These are phyloP conservation scores for Acanthurus tractus DNA, from an alignment of 2,797 vertebrate species.

Conservation along the genomic window DNA sequence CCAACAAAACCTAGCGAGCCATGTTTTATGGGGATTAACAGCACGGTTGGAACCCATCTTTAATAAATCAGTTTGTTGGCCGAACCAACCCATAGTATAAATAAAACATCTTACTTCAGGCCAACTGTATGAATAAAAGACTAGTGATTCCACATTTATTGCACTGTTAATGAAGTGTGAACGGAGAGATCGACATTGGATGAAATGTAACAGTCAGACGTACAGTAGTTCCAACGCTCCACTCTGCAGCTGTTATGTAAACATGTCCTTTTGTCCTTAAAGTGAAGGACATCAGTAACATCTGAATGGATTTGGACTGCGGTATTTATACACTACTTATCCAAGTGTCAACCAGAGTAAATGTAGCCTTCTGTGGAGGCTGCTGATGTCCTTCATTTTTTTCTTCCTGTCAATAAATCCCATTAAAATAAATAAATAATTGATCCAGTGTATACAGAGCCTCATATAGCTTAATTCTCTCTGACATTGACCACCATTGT, in stretches of 20 bases:
- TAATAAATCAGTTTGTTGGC: slow-evolving; percentile 61
- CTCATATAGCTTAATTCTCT: neutral
- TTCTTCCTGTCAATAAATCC: neutral
- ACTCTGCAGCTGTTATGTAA: neutral
- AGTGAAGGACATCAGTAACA: neutral
- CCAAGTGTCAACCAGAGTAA: neutral
- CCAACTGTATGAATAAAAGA: slow-evolving; percentile 29
- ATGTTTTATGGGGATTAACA: slow-evolving; percentile 49
- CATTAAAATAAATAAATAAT: neutral
- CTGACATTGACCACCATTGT: neutral
- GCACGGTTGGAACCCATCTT: slow-evolving; percentile 34
- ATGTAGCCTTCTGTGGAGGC: neutral
- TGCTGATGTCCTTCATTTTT: neutral
- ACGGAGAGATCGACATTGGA: neutral
- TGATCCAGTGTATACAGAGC: neutral
- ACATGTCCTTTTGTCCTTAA: neutral
- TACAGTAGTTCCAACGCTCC: neutral
- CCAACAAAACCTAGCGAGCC: slow-evolving; percentile 2
- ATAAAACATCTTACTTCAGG: slow-evolving; percentile 63
- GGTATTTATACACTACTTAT: neutral
- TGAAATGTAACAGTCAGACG: neutral
- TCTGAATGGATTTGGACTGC: neutral
- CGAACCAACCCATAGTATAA: slow-evolving; percentile 40
- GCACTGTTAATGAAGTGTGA: slow-evolving; percentile 23
- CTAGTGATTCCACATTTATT: slow-evolving; percentile 6